Conservation (phyloP, 2,797 vertebrate genomes). For the Menidia menidia region DNA sequence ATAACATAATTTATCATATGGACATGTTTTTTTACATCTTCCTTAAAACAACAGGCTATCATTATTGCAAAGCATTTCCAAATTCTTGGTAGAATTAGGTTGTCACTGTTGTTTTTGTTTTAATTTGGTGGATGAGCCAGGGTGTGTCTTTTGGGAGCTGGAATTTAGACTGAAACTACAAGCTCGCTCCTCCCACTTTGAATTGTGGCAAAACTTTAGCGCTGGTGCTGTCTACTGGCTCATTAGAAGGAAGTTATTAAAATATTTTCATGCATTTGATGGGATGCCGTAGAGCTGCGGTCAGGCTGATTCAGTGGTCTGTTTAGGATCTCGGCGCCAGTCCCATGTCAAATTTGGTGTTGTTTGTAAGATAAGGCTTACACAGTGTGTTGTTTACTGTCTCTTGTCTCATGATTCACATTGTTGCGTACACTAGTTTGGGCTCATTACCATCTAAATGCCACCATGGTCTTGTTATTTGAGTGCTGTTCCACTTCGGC, state of each 20-base stretch:
- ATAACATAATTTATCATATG: too few species aligned
- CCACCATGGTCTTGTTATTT: conserved; percentile 61
- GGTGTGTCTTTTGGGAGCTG: conserved; percentile 47
- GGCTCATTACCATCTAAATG: conserved; percentile 81
- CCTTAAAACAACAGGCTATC: not conserved
- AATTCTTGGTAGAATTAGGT: not conserved
- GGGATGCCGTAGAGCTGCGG: conserved; percentile 29
- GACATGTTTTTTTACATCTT: too few species aligned
- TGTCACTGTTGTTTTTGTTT: not conserved
- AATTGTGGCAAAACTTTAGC: conserved; percentile 54
- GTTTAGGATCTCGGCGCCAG: conserved; percentile 35
- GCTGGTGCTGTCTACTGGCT: conserved; percentile 19
- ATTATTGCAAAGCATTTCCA: not conserved
- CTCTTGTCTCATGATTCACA: conserved; percentile 56
- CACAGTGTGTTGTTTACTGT: conserved; percentile 48
- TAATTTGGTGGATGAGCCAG: not conserved
- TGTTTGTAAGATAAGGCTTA: conserved; percentile 39
- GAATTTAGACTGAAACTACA: conserved; percentile 76
- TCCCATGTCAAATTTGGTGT: conserved; percentile 29
- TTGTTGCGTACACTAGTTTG: conserved; percentile 64
- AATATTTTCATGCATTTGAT: conserved; percentile 34
- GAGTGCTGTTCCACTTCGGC: conserved; percentile 72
- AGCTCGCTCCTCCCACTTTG: conserved; percentile 55
- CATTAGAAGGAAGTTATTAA: conserved; percentile 10
- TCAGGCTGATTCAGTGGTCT: conserved; percentile 44